phyloP scores from a whole-genome alignment of 2,888 invertebrate species.

The Entomobrya proxima region DNA sequence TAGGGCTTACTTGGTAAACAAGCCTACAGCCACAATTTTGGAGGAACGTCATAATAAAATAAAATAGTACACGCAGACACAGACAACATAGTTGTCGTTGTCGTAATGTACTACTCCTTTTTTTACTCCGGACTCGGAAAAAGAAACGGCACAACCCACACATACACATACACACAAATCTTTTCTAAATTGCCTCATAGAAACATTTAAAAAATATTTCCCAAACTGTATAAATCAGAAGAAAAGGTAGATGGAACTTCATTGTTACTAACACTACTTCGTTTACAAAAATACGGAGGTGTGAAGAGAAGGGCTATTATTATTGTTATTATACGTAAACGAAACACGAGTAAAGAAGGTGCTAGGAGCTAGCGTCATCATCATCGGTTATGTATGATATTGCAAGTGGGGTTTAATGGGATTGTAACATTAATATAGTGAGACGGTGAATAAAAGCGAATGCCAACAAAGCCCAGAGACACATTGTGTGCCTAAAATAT shows the following conservation, averaged over 20 bases:
- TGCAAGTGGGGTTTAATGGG: conserved; percentile 35
- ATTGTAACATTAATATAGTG: conserved; percentile 23
- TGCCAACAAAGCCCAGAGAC: background rate
- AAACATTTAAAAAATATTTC: no score
- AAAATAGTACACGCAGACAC: background rate
- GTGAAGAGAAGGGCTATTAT: conserved; percentile 16
- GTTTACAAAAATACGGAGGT: background rate
- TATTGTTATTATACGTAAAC: conserved; percentile 1
- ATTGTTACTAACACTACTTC: background rate
- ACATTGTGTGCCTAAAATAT: background rate
- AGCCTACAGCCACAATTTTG: background rate
- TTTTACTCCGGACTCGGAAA: background rate
- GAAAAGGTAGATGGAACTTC: conserved; percentile 13
- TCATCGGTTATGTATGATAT: conserved; percentile 17
- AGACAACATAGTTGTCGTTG: conserved; percentile 37
- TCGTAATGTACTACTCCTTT: conserved; percentile 33
- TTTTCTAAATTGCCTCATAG: no score
- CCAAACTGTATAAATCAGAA: conserved; percentile 27
- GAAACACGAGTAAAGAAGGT: background rate
- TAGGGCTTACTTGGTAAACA: conserved; percentile 42
- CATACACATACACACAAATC: background rate
- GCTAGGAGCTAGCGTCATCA: background rate
- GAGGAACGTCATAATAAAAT: background rate
- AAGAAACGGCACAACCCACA: background rate
- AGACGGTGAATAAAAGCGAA: background rate